Evolutionary conservation across 2,113 vertebrate species (phyloP), one percentile per base, ranked within the genome.

Genomic region (Chitala chitala): DNA sequence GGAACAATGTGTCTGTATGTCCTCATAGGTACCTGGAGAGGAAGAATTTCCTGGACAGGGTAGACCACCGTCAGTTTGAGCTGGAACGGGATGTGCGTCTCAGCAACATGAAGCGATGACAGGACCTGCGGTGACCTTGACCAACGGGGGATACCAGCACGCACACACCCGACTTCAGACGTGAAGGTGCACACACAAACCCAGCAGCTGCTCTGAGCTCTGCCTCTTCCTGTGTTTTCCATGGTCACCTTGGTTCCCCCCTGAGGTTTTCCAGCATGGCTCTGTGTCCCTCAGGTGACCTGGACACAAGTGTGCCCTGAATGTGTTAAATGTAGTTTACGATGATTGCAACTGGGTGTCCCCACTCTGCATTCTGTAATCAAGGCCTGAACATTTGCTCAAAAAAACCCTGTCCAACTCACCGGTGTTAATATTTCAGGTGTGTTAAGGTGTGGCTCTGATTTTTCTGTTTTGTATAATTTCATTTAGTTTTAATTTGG

Each of bases 61-160:
- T 99, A 36, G 96, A 99, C 87, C 93, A 96, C 82, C 92, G 96
- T 15, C 95, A 95, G 84, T 99, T 99, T 10, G 93, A 99, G 86
- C 88, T 91, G 2, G 96, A 99, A 70, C 93, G 94, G 0, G 90
- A 88, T 63, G 86, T 99, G 24, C 90, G 97, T 31, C 89, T 98
- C 75, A 96, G 82, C 91, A 98, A 95, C 84, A 95, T 98, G 93
- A 99, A 99, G 76, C 92, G 78, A 80, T 97, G 86, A 92, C 79
- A 71, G 15, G 12, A 54, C 15, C 50, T 58, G 40, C 59, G 22
- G 24, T 5, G 36, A 13, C 64, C n/a, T n/a, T 44, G 38, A 66
- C 40, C 24, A 22, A 24, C 36, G 66, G 13, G 5, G 26, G 40
- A 66, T 69, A 50, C 40, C 26, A 26, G 33, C 40, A 24, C 40